These are phyloP conservation scores for Ophion ventricosus DNA, from an alignment of 2,888 invertebrate species.

Conservation along the genomic window DNA sequence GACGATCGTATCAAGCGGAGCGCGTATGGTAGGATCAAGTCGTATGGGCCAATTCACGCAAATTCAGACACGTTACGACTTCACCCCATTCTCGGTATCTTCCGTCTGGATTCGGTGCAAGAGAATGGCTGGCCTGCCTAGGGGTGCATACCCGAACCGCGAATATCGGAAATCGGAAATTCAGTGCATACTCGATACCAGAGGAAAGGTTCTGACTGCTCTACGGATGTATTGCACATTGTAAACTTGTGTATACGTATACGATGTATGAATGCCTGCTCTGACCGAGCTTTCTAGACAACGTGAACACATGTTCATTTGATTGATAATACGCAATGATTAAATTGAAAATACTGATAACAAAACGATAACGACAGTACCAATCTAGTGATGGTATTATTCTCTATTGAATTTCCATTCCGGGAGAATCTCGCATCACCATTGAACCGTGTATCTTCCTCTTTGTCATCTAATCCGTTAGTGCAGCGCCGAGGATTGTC, in stretches of 20 bases:
- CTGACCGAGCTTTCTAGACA: not conserved
- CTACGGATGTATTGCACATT: conserved; percentile 18
- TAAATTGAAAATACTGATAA: conserved; percentile 22
- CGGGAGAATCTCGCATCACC: not conserved
- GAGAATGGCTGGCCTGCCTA: conserved; percentile 40
- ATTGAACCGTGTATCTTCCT: conserved; percentile 23
- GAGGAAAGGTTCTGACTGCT: conserved; percentile 45
- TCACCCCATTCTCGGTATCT: conserved; percentile 41
- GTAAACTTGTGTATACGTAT: not conserved
- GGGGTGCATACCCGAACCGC: conserved; percentile 40
- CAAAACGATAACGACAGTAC: conserved; percentile 10
- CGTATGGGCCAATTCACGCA: conserved; percentile 37
- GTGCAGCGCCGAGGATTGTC: not conserved
- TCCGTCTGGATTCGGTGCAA: conserved; percentile 6
- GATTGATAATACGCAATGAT: conserved; percentile 25
- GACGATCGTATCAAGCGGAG: conserved; percentile 4
- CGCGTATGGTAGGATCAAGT: conserved; percentile 35
- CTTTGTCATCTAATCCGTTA: conserved; percentile 28
- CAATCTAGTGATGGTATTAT: conserved; percentile 1
- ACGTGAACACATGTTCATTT: conserved; percentile 33
- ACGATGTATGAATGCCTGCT: not conserved
- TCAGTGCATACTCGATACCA: conserved; percentile 40
- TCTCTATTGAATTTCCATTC: conserved; percentile 28
- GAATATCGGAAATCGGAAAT: conserved; percentile 61
- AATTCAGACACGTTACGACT: not conserved